These are phyloP conservation scores for Cyanistes caeruleus DNA, from an alignment of 2,113 vertebrate genomes.

Conservation along the genomic window DNA sequence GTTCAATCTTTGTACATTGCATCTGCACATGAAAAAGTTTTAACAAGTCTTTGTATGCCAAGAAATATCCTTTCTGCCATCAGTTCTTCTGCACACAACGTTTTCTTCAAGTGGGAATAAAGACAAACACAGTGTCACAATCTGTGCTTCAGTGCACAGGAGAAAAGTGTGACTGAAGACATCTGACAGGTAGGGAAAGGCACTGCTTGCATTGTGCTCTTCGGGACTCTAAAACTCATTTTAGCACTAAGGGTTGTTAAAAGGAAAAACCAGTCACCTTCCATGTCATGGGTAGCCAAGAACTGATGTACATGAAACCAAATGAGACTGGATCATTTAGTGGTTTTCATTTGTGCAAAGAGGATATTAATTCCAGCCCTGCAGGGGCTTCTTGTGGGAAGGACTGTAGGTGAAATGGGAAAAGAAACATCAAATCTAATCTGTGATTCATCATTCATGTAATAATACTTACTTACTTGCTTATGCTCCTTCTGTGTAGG, in stretches of 20 bases:
- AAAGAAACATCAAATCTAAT: not conserved
- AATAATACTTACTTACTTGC: not conserved
- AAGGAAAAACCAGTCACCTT: not conserved
- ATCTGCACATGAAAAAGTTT: not conserved
- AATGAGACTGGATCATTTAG: not conserved
- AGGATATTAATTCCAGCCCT: not conserved
- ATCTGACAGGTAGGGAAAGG: not conserved
- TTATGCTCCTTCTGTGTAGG: not conserved
- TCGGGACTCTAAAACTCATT: not conserved
- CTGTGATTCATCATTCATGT: not conserved
- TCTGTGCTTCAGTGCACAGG: fast-evolving
- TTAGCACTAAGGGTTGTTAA: not conserved
- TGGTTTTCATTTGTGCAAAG: not conserved
- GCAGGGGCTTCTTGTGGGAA: not conserved
- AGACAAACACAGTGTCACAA: not conserved
- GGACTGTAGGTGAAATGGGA: not conserved
- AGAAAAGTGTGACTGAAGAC: not conserved
- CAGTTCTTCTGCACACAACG: not conserved
- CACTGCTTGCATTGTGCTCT: not conserved
- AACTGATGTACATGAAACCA: not conserved
- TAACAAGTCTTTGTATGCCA: not conserved
- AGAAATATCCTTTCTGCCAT: not conserved
- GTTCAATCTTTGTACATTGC: not conserved
- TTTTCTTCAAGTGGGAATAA: not conserved
- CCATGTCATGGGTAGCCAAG: not conserved